Evolutionary conservation across 2,797 vertebrate species (phyloP).

Genomic region (Argya squamiceps): DNA sequence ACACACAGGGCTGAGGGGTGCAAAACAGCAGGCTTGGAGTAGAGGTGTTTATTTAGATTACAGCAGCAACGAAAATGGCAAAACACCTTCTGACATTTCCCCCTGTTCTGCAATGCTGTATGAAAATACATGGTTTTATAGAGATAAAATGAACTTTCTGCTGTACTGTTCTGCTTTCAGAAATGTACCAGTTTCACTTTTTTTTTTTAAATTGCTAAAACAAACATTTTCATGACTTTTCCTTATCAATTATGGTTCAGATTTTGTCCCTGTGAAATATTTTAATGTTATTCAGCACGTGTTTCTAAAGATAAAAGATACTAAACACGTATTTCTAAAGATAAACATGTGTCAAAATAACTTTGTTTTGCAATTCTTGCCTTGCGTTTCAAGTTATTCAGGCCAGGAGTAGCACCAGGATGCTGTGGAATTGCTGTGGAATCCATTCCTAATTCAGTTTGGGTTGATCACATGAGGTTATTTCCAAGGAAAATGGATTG

Average conservation of each 20-base stretch:
- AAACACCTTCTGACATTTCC: neutral
- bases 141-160: neutral
- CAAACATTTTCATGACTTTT: neutral
- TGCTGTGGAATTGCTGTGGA: neutral
- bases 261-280: neutral
- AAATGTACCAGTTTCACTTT: neutral
- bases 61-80: neutral
- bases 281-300: neutral
- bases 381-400: neutral
- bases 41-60: neutral
- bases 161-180: neutral
- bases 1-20: neutral
- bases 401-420: neutral
- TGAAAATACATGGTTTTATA: neutral
- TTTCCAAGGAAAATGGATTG: neutral
- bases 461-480: fast-evolving
- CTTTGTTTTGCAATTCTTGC: neutral
- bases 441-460: neutral
- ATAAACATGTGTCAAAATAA: neutral
- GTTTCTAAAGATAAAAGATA: neutral
- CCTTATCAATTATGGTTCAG: neutral
- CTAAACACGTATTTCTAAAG: neutral
- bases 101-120: neutral
- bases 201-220: neutral
- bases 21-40: neutral